These are phyloP conservation scores for Tricholauxania praeusta DNA, from an alignment of 2,888 invertebrate genomes.

Conservation along the genomic window DNA sequence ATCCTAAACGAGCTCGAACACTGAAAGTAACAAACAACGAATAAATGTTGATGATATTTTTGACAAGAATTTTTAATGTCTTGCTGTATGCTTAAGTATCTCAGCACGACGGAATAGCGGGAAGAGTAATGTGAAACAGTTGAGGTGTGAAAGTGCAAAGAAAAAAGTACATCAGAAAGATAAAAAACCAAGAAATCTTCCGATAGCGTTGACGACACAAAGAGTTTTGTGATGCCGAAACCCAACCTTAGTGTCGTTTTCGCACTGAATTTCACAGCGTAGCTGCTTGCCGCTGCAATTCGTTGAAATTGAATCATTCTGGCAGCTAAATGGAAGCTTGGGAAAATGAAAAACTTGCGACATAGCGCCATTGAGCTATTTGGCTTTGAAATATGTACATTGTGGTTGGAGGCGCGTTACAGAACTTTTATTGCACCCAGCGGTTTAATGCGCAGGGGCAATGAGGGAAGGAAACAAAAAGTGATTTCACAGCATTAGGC, in stretches of 20 bases:
- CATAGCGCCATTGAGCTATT: neutral
- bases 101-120: neutral
- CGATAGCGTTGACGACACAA: no score
- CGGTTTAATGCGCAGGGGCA: neutral
- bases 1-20: no score
- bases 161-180: neutral
- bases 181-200: neutral
- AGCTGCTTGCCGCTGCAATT: neutral
- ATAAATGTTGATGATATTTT: slow-evolving; percentile 22
- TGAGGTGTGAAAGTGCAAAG: neutral
- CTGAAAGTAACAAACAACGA: neutral
- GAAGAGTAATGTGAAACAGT: neutral
- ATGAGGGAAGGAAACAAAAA: no score
- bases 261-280: neutral
- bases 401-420: neutral
- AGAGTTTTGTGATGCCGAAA: no score
- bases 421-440: slow-evolving; percentile 14
- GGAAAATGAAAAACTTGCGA: neutral
- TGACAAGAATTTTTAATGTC: slow-evolving; percentile 19
- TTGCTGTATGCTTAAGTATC: neutral
- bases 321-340: slow-evolving; percentile 2
- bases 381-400: neutral
- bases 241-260: no score
- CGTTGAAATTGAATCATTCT: slow-evolving; percentile 8
- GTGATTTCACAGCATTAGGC: neutral